These are phyloP conservation scores for Microplitis mediator DNA, from an alignment of 1,140 invertebrate genomes.

Conservation along the genomic window DNA sequence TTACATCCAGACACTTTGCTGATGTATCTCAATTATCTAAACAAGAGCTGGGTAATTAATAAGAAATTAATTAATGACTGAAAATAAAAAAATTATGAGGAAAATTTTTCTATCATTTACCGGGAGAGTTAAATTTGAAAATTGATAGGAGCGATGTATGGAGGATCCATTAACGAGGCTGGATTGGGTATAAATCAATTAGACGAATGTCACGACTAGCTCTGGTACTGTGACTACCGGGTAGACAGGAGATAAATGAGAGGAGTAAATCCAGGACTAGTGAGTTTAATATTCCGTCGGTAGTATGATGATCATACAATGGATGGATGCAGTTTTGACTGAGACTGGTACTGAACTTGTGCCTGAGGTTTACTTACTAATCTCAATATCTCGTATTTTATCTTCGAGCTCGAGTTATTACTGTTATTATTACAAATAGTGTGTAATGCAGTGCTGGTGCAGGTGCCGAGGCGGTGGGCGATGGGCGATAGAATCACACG, in stretches of 20 bases:
- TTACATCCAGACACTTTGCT: no score
- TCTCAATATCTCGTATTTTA: neutral
- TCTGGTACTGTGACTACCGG: neutral
- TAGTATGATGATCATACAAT: neutral
- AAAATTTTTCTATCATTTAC: no score
- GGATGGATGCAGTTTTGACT: neutral
- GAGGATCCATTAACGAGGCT: constrained; percentile 5
- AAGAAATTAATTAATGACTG: no score
- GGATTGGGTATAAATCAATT: constrained; percentile 14
- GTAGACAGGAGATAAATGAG: neutral
- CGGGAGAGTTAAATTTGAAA: neutral
- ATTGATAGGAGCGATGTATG: neutral
- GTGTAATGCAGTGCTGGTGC: no score
- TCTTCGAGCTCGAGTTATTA: no score
- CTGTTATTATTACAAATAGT: no score
- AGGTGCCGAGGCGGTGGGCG: no score
- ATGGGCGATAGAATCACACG: neutral
- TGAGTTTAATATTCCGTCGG: neutral
- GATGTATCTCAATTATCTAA: no score
- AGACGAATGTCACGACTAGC: neutral
- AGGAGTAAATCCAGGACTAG: neutral
- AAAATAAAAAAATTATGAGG: no score
- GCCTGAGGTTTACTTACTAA: neutral
- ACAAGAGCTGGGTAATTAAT: no score
- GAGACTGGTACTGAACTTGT: neutral